These are phyloP conservation scores for Agrotis exclamationis DNA, from an alignment of 2,888 invertebrate species.

Conservation along the genomic window DNA sequence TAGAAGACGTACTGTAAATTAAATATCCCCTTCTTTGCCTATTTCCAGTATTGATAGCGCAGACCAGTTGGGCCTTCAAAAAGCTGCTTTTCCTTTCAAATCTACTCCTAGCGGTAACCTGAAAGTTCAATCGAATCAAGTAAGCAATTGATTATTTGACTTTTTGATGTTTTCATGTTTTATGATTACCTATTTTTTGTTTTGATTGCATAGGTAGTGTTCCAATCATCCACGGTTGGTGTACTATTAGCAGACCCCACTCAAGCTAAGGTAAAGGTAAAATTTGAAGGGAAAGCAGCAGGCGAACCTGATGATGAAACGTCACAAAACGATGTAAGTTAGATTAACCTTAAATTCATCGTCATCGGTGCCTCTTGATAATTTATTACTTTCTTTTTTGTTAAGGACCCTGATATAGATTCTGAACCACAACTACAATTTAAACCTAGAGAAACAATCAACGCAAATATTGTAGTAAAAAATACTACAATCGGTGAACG, in stretches of 20 bases:
- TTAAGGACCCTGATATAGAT: slow-evolving; percentile 71
- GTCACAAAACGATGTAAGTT: slow-evolving; percentile 72
- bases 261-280: slow-evolving; percentile 92
- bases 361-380: neutral
- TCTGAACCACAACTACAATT: slow-evolving; percentile 74
- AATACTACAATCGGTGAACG: slow-evolving; percentile 45
- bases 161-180: neutral
- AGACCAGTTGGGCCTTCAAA: slow-evolving; percentile 74
- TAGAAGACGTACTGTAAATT: too few species aligned
- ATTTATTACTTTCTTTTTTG: slow-evolving; percentile 1
- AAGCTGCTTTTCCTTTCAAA: slow-evolving; percentile 92
- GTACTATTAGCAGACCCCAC: slow-evolving; percentile 93
- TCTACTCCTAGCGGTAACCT: slow-evolving; percentile 93
- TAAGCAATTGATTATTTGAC: slow-evolving; percentile 68
- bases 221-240: slow-evolving; percentile 93
- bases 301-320: slow-evolving; percentile 76
- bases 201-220: slow-evolving; percentile 91
- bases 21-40: neutral
- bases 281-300: slow-evolving; percentile 83
- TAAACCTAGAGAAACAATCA: slow-evolving; percentile 67
- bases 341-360: neutral
- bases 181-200: neutral
- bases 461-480: slow-evolving; percentile 60
- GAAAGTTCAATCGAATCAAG: slow-evolving; percentile 93
- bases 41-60: slow-evolving; percentile 76